A percentile compares a stretch with the other conserved stretches of the same genome.
Evolutionary conservation across 2,888 invertebrate genomes (phyloP).

Genomic region (Ectemnius continuus): DNA sequence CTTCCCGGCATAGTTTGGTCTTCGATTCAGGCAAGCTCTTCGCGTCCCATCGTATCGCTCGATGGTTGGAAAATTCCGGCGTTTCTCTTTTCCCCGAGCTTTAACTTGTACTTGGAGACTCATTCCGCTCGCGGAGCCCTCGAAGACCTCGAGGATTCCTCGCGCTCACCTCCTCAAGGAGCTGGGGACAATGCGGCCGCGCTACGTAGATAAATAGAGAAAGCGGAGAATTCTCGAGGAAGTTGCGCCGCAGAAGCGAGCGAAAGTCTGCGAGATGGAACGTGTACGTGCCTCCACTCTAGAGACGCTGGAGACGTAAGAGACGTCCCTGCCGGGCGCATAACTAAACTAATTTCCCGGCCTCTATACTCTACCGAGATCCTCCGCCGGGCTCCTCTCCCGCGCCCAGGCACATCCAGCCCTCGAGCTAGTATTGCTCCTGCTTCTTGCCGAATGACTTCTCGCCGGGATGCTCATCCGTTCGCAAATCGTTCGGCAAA

Average conservation of each 20-base stretch:
- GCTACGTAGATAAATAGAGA: slow-evolving; percentile 31
- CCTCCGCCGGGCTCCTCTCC: neutral
- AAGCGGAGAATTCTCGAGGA: slow-evolving; percentile 35
- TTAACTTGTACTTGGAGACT: neutral
- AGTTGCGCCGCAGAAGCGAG: slow-evolving; percentile 21
- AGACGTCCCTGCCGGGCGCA: slow-evolving; percentile 72
- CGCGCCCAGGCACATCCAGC: neutral
- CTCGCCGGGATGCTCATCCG: slow-evolving; percentile 20
- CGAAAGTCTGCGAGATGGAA: slow-evolving; percentile 38
- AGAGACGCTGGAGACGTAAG: slow-evolving; percentile 58
- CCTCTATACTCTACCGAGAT: slow-evolving; percentile 64
- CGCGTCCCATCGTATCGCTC: too few relatives aligned
- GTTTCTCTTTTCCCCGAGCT: neutral
- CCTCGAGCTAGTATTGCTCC: slow-evolving; percentile 57
- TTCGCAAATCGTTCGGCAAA: neutral
- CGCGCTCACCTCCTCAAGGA: neutral
- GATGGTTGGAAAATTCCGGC: too few relatives aligned
- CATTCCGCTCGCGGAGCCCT: neutral
- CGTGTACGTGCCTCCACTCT: slow-evolving; percentile 65
- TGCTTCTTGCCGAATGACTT: slow-evolving; percentile 64
- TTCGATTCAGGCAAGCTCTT: too few relatives aligned
- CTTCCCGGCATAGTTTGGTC: too few relatives aligned
- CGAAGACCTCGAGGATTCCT: slow-evolving; percentile 17
- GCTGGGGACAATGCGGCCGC: slow-evolving; percentile 7
- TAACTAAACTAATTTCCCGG: slow-evolving; percentile 76